Conservation (phyloP, 2,797 vertebrate genomes). For the Gallirallus australis region DNA sequence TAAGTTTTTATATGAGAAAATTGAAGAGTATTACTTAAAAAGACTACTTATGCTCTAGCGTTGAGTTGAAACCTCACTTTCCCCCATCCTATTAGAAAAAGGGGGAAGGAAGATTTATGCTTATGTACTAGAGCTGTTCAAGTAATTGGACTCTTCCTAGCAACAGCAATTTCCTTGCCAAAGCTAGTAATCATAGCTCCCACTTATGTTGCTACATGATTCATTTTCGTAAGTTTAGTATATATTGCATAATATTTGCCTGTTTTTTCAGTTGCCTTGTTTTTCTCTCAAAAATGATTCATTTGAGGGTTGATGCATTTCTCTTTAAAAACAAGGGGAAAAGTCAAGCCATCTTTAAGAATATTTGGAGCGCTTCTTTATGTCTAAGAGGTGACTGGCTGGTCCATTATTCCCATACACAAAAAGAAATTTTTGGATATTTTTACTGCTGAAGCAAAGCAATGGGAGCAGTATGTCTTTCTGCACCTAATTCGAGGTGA, state of each 20-base stretch:
- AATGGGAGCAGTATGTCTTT: neutral
- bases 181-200: neutral
- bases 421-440: neutral
- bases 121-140: neutral
- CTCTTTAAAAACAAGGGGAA: neutral
- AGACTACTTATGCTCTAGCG: neutral
- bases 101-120: neutral
- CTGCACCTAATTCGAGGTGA: neutral
- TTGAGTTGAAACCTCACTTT: neutral
- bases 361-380: neutral
- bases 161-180: neutral
- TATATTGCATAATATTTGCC: neutral
- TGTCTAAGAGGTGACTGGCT: neutral
- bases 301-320: neutral
- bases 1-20: constrained; percentile 23
- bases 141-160: neutral
- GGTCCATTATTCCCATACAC: neutral
- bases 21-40: neutral
- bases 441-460: neutral
- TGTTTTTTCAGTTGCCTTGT: neutral
- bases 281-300: neutral
- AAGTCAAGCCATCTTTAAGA: neutral
- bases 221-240: neutral
- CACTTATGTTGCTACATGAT: neutral
- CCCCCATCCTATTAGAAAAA: neutral